Percentiles rank a stretch among this genome's conserved stretches.
phyloP scores from a whole-genome alignment of 1,140 invertebrate species.

The Chymomyza costata region DNA sequence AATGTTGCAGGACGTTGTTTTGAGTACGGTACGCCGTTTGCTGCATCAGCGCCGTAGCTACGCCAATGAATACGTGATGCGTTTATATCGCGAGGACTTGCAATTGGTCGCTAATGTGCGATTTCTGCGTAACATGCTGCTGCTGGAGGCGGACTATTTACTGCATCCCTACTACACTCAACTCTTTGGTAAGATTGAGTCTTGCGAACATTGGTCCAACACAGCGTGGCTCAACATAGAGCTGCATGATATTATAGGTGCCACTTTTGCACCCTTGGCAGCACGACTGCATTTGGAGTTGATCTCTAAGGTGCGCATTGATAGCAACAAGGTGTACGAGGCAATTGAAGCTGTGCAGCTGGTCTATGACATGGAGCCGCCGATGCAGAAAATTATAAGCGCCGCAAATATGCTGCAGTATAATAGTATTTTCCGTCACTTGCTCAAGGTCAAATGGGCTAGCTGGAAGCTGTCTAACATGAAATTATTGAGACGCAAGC shows the following conservation, averaged over 20 bases:
- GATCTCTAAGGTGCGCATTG: conserved; percentile 17
- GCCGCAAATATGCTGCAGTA: conserved; percentile 37
- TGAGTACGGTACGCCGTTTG: conserved; percentile 24
- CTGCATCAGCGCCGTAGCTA: conserved; percentile 36
- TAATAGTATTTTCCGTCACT: conserved; percentile 60
- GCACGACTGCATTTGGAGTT: conserved; percentile 35
- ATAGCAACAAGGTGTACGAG: conserved; percentile 43
- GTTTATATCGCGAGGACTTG: conserved; percentile 47
- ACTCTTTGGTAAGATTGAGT: conserved; percentile 63
- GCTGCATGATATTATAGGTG: conserved; percentile 38
- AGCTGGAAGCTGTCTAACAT: conserved; percentile 60
- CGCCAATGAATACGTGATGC: conserved; percentile 54
- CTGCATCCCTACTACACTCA: conserved; percentile 50
- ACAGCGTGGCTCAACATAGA: conserved; percentile 36
- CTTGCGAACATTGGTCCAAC: conserved; percentile 42
- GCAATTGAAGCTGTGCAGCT: conserved; percentile 52
- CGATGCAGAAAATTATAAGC: conserved; percentile 44
- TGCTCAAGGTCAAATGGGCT: conserved; percentile 71
- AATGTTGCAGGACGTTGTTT: conserved; percentile 18
- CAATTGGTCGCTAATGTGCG: conserved; percentile 37
- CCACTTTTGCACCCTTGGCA: conserved; percentile 27
- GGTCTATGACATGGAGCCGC: conserved; percentile 35
- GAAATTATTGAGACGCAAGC: conserved; percentile 33
- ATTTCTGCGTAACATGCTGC: conserved; percentile 55
- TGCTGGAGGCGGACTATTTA: conserved; percentile 57